Percentiles rank a stretch among this genome's conserved stretches.
Evolutionary conservation across 2,888 invertebrate genomes (phyloP).

Genomic region (Argynnis bischoffii): DNA sequence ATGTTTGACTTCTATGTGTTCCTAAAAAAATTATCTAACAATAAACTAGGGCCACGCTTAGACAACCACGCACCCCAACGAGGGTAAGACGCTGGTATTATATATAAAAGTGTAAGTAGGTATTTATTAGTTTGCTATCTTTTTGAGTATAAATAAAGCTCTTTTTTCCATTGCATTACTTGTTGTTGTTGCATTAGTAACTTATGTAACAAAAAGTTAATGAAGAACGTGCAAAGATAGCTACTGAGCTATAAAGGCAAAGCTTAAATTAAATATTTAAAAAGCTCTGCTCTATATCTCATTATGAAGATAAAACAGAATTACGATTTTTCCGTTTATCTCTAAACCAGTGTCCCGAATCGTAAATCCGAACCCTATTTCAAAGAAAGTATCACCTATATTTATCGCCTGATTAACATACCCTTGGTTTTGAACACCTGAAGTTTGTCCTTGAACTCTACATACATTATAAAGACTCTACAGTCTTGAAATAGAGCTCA

Average conservation of each 20-base stretch:
- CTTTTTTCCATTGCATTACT: no score
- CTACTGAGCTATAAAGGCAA: neutral
- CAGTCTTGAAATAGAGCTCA: neutral
- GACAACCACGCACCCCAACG: no score
- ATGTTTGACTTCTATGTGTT: no score
- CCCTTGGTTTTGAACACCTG: slow-evolving; percentile 33
- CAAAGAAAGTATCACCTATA: slow-evolving; percentile 33
- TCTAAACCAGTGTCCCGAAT: slow-evolving; percentile 22
- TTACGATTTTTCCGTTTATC: slow-evolving; percentile 25
- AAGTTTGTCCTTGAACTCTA: slow-evolving; percentile 29
- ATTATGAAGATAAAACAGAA: slow-evolving; percentile 19
- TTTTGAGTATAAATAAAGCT: no score
- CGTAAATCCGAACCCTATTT: slow-evolving; percentile 28
- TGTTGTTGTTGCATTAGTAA: no score
- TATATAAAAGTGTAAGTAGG: no score
- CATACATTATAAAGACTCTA: slow-evolving; percentile 13
- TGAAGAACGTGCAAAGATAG: no score
- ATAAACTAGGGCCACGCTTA: no score
- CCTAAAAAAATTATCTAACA: no score
- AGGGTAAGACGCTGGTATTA: no score
- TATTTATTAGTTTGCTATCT: no score
- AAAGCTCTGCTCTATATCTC: neutral
- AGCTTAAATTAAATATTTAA: slow-evolving; percentile 3
- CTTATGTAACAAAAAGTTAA: no score
- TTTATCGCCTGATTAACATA: slow-evolving; percentile 39